Percentiles rank a stretch among this genome's conserved stretches.
Evolutionary conservation across 2,888 invertebrate species (phyloP).

Genomic region (Noctua pronuba): DNA sequence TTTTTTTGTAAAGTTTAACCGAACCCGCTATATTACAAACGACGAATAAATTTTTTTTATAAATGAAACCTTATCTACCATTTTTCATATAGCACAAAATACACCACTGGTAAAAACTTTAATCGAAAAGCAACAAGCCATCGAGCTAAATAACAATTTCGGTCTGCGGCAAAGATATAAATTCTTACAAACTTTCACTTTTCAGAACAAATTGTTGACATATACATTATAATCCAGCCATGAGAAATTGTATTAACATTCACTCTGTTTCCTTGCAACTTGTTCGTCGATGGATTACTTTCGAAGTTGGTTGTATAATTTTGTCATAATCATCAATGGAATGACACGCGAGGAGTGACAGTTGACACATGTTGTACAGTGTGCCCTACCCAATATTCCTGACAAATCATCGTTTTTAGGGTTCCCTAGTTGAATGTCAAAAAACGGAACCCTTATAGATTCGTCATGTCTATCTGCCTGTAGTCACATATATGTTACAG

Average conservation of each 20-base stretch:
- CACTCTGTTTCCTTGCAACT: background rate
- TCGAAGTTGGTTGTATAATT: constrained; percentile 19
- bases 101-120: constrained; percentile 42
- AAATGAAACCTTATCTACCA: constrained; percentile 57
- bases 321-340: background rate
- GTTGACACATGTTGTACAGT: constrained; percentile 8
- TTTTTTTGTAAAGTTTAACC: background rate
- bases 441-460: too few relatives aligned
- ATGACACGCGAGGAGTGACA: constrained; percentile 3
- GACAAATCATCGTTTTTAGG: too few relatives aligned
- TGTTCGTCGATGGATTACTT: background rate
- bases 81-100: constrained; percentile 53
- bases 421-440: too few relatives aligned
- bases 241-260: constrained; percentile 1
- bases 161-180: constrained; percentile 59
- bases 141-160: constrained; percentile 64
- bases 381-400: too few relatives aligned
- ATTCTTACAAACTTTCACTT: constrained; percentile 76
- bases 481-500: too few relatives aligned
- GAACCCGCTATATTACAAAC: background rate
- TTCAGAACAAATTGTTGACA: constrained; percentile 58
- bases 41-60: constrained; percentile 12
- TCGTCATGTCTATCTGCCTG: too few relatives aligned
- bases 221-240: constrained; percentile 30
- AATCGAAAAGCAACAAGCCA: constrained; percentile 64